Percentiles rank a stretch among this genome's conserved stretches.
phyloP scores from a whole-genome alignment of 1,140 invertebrate genomes.

The Drosophila funebris region DNA sequence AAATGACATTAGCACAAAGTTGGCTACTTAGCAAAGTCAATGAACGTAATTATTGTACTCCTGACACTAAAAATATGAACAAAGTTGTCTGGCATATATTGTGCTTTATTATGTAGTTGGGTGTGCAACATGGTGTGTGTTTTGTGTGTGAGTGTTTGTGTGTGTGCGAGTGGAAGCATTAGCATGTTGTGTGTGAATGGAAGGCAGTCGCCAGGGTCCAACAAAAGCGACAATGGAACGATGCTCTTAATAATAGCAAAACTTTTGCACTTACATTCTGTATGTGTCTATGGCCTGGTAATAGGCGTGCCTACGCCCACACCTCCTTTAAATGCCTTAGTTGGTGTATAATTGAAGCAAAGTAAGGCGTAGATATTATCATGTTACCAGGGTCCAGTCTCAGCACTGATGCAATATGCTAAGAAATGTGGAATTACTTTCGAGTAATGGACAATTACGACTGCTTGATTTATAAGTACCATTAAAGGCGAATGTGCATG shows the following conservation, averaged over 20 bases:
- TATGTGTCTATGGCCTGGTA: conserved; percentile 10
- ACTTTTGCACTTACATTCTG: conserved; percentile 70
- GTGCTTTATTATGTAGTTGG: conserved; percentile 55
- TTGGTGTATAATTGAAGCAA: conserved; percentile 39
- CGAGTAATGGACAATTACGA: conserved; percentile 17
- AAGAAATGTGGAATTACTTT: conserved; percentile 20
- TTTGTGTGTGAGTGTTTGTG: conserved; percentile 1
- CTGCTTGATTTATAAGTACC: conserved; percentile 39
- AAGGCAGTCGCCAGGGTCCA: conserved; percentile 65
- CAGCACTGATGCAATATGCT: conserved; percentile 26
- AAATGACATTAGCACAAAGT: conserved; percentile 79
- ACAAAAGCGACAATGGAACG: conserved; percentile 76
- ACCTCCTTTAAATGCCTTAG: conserved; percentile 60
- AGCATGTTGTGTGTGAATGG: conserved; percentile 24
- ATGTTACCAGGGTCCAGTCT: neutral
- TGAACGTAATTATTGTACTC: conserved; percentile 81
- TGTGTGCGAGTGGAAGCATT: conserved; percentile 1
- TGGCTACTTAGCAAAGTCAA: conserved; percentile 79
- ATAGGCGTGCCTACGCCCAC: conserved; percentile 38
- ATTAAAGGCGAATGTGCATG: conserved; percentile 4
- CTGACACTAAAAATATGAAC: conserved; percentile 81
- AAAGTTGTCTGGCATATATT: conserved; percentile 77
- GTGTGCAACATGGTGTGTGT: too few species aligned
- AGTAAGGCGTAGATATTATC: conserved; percentile 32
- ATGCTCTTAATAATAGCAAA: conserved; percentile 79